Base-by-base conservation (phyloP, 2,888 invertebrate species). In the Hemicrepidius hirtus region DNA sequence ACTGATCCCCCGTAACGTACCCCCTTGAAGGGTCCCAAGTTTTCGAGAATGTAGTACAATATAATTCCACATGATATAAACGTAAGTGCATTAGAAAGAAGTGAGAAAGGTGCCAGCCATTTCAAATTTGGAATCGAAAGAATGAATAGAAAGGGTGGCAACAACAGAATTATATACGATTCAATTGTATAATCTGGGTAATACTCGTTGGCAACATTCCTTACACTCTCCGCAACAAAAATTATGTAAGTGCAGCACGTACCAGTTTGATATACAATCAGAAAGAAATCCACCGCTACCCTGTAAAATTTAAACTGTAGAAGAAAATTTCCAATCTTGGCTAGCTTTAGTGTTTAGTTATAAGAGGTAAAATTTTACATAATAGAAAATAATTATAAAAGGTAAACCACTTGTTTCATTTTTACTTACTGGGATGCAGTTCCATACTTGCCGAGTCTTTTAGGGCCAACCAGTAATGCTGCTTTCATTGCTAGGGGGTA, bases 161-260 rank as follows among this genome's bases (percentile, higher is more conserved):
- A 81, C 6, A 88, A 77, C 16, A 80, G 82, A 0, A 37, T 1
- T 3, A 57, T 57, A 12, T 57, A 37, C 6, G 3, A 1, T 18
- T 57, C 57, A 9, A 37, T 37, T 12, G 16, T 3, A 9, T 4
- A 9, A 10, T n/a, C n/a, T n/a, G 35, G 6, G 10, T 7, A 5
- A 6, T 1, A 21, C 9, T 7, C 9, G 21, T 57, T n/a, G 0
- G 6, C 9, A 1, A 57, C 5, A 3, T 16, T 20, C 40, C 18
- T 12, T 37, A 57, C 6, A 20, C 40, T 57, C 3, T n/a, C 57
- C 18, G 57, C 35, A 10, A 37, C 37, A 7, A 57, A 99, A 0
- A 98, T 95, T 21, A 97, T 94, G 86, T 99, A 99, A 0, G 98
- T 97, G 85, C 97, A 97, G 85, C 98, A 98, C 59, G 97, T 96